Percentiles rank a stretch among this genome's conserved stretches.
phyloP scores from a whole-genome alignment of 2,113 vertebrate genomes.

The Galemys pyrenaicus region DNA sequence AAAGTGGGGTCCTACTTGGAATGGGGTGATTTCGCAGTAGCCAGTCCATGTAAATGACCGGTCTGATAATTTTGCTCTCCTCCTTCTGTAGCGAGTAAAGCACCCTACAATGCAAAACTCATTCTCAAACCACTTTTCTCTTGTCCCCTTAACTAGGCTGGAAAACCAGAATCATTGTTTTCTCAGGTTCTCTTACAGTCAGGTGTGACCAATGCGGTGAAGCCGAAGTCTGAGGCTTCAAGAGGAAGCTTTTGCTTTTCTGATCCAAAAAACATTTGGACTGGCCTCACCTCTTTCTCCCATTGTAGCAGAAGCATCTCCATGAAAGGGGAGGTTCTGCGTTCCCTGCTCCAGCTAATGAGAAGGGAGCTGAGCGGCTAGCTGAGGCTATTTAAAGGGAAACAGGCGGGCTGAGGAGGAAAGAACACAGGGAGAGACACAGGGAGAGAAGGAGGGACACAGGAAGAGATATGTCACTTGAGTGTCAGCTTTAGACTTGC shows the following conservation, averaged over 20 bases:
- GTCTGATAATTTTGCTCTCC: neutral
- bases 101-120: too few species aligned
- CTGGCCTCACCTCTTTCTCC: neutral
- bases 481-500: too few species aligned
- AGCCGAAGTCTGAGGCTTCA: neutral
- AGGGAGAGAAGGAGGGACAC: too few species aligned
- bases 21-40: neutral
- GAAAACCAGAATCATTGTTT: neutral
- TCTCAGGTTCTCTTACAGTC: neutral
- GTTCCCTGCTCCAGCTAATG: too few species aligned
- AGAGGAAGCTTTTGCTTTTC: conserved; percentile 26
- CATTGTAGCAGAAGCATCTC: too few species aligned
- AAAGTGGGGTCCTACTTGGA: neutral
- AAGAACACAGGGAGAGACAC: too few species aligned
- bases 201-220: neutral
- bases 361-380: too few species aligned
- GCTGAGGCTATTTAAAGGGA: too few species aligned
- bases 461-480: too few species aligned
- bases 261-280: neutral
- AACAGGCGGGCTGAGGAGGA: too few species aligned
- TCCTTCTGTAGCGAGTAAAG: neutral
- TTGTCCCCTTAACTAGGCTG: neutral
- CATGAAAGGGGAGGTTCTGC: too few species aligned
- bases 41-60: neutral
- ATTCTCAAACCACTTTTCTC: neutral